Evolutionary conservation across 2,797 vertebrate genomes (phyloP), one percentile per base, ranked within the genome.

Genomic region (Enteromius mattozi): DNA sequence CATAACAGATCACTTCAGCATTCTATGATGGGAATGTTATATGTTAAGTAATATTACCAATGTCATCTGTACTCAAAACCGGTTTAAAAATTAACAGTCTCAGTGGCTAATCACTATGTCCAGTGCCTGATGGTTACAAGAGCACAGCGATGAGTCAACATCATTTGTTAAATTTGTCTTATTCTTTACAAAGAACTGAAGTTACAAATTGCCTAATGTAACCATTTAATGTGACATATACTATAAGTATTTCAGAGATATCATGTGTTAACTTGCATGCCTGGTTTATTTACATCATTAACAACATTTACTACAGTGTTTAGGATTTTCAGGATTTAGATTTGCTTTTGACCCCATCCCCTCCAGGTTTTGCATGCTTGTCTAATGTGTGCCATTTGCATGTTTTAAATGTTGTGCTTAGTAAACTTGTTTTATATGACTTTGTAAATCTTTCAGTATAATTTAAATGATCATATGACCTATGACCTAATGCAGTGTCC

Each of bases 1-100:
- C 88, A 89, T 88, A 47, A 72, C 54, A 77, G 82, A 77, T 84
- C 86, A 84, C 24, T 83, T 76, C 56, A 27, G 61, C 80, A 87
- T 82, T 80, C 75, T 70, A 1, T 86, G 77, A 85, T 42, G 54
- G 42, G 59, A 75, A 47, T 83, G 70, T 78, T 84, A 33, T 81
- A 87, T 89, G 89, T 88, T 14, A 42, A 89, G 54, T 81, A 87
- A 92, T 87, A 54, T 16, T 87, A 75, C 87, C 66, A 81, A 81
- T 88, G 70, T 86, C 84, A 87, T 69, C 45, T 83, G 85, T 85
- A 19, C 68, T 66, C 42, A 86, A 40, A 63, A 47, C 24, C n/a
- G 47, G 56, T 78, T 77, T 59, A 21, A 79, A 59, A 14, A 59
- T 56, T 21, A 61, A 74, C 66, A 27, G 66, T 66, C 49, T 77